Base-by-base conservation (phyloP, 1,140 invertebrate species). In the Charaxes varanes region DNA sequence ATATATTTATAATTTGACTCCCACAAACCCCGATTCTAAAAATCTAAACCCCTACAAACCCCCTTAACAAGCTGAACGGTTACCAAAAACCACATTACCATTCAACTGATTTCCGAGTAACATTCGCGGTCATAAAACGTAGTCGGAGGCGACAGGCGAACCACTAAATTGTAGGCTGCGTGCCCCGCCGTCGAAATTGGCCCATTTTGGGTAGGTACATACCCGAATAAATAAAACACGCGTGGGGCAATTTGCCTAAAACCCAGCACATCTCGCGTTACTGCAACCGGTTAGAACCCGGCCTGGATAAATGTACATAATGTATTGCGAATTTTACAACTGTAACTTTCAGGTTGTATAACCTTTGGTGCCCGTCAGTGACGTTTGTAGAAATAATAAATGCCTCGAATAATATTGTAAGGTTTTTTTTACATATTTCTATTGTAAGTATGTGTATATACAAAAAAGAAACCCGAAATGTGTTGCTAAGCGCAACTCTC, bases 181-280 rank as follows among this genome's bases (percentile, higher is more conserved):
- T 60, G 55, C 52, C 37, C 48, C 48, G 50, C 40, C 53, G 47
- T 36, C 35, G 49, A 51, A 66, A 73, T 67, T 59, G 61, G 53
- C 41, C 64, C 68, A 76, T 74, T 77, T 62, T 48, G 55, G 59
- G 22, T 49, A 43, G 23, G 23, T 7, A 26, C 23, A 26, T n/a
- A 26, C 8, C 13, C 28, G 28, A 14, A 50, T 59, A 55, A 62
- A 62, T 62, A 62, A 59, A 56, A 59, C 52, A 62, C 44, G 42
- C 44, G 38, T 63, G 42, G 46, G 36, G 61, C 74, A 77, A 79
- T 79, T 79, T 79, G 55, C 57, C 57, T 79, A 76, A 79, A 77
- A 77, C 69, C 61, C 52, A 46, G 48, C 41, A 41, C n/a, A n/a
- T n/a, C n/a, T 52, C 36, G 37, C 47, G 41, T 26, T 35, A 38